phyloP scores from a whole-genome alignment of 1,140 invertebrate genomes.

The Vanessa atalanta region DNA sequence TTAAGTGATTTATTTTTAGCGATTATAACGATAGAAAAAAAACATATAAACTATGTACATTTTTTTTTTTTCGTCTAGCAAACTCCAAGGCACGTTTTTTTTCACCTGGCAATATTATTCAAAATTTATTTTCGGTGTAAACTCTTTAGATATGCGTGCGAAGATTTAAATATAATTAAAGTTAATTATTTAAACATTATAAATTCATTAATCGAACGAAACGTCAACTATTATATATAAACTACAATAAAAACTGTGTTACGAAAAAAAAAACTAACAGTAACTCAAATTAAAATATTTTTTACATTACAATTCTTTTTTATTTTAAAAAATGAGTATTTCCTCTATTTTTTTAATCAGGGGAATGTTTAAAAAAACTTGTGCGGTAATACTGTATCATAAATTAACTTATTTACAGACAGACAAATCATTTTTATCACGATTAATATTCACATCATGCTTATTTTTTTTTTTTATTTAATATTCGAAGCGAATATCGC shows the following conservation, averaged over 20 bases:
- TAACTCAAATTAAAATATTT: background rate
- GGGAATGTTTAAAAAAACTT: slow-evolving; percentile 32
- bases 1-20: background rate
- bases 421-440: background rate
- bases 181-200: background rate
- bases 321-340: background rate
- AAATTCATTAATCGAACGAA: slow-evolving; percentile 1
- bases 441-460: slow-evolving; percentile 11
- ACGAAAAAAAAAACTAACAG: background rate
- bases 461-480: slow-evolving; percentile 10
- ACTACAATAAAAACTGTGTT: background rate
- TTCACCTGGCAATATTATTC: background rate
- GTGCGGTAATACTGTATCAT: slow-evolving; percentile 29
- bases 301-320: background rate
- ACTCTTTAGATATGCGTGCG: slow-evolving; percentile 19
- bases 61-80: slow-evolving; percentile 1
- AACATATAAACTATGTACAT: background rate
- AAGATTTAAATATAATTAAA: background rate
- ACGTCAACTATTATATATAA: background rate
- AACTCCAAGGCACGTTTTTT: slow-evolving; percentile 13
- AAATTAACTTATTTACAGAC: background rate
- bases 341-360: background rate
- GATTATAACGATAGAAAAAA: background rate
- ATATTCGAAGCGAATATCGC: slow-evolving; percentile 21
- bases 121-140: background rate